These are phyloP conservation scores for Deilephila porcellus DNA, from an alignment of 2,888 invertebrate genomes.

Conservation along the genomic window DNA sequence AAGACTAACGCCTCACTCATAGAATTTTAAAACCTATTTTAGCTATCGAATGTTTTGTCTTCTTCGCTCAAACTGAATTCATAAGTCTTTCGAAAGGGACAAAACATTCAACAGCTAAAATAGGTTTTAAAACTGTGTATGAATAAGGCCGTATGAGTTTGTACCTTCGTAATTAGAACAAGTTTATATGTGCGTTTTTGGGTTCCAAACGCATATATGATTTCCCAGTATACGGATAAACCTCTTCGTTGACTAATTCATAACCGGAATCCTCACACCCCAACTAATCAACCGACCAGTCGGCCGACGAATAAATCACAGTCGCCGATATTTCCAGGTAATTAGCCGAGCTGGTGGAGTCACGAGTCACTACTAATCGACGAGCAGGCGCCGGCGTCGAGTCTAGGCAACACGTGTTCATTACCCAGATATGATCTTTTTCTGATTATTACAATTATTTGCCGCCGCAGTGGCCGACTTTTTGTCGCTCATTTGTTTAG, in stretches of 20 bases:
- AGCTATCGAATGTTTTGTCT: too few species aligned
- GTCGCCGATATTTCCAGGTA: not conserved
- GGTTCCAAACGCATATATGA: too few species aligned
- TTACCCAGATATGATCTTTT: constrained; percentile 17
- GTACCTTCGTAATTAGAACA: too few species aligned
- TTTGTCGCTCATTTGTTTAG: not conserved
- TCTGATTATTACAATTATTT: constrained; percentile 16
- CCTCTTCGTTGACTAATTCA: not conserved
- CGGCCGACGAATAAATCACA: constrained; percentile 5
- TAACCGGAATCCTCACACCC: not conserved
- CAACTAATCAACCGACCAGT: not conserved
- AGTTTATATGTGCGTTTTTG: too few species aligned
- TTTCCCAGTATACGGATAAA: too few species aligned
- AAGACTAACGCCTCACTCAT: too few species aligned
- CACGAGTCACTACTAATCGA: constrained; percentile 7
- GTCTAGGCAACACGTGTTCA: constrained; percentile 12
- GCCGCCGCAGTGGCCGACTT: not conserved
- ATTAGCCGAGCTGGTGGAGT: constrained; percentile 4
- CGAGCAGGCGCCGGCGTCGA: not conserved
- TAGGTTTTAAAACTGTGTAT: too few species aligned
- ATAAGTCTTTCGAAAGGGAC: too few species aligned
- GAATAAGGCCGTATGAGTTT: too few species aligned
- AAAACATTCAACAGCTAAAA: too few species aligned
- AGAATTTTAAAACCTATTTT: too few species aligned
- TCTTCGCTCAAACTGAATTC: too few species aligned